Conservation (phyloP, 2,113 vertebrate species). For the Furnarius figulus region DNA sequence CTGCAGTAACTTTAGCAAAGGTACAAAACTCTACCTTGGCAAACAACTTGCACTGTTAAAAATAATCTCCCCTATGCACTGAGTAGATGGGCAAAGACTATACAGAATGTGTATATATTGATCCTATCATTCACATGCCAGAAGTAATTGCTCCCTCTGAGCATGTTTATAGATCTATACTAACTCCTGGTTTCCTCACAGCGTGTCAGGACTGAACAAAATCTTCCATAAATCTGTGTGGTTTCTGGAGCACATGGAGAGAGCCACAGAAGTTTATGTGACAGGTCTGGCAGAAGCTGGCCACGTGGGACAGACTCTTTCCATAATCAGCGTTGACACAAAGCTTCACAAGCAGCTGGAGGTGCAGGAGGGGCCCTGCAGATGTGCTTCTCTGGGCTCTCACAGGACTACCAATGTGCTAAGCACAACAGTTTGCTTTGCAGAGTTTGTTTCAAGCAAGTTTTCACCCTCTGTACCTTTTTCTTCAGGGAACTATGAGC, state of each 20-base stretch:
- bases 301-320: background rate
- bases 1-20: background rate
- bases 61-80: background rate
- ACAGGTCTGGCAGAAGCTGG: background rate
- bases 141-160: conserved; percentile 51
- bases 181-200: conserved; percentile 15
- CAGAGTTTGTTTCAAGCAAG: background rate
- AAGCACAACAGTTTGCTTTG: background rate
- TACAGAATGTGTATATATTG: background rate
- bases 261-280: background rate
- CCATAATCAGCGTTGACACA: background rate
- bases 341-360: background rate
- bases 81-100: background rate
- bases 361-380: background rate
- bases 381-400: background rate
- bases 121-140: conserved; percentile 50
- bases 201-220: background rate
- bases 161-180: conserved; percentile 29
- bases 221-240: background rate
- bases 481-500: background rate
- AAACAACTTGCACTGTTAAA: conserved; percentile 22
- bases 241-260: background rate
- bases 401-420: background rate
- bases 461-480: background rate
- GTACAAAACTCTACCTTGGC: conserved; percentile 11